Percentiles rank a stretch among this genome's conserved stretches.
phyloP scores from a whole-genome alignment of 2,113 vertebrate genomes.

The Entomyzon cyanotis region DNA sequence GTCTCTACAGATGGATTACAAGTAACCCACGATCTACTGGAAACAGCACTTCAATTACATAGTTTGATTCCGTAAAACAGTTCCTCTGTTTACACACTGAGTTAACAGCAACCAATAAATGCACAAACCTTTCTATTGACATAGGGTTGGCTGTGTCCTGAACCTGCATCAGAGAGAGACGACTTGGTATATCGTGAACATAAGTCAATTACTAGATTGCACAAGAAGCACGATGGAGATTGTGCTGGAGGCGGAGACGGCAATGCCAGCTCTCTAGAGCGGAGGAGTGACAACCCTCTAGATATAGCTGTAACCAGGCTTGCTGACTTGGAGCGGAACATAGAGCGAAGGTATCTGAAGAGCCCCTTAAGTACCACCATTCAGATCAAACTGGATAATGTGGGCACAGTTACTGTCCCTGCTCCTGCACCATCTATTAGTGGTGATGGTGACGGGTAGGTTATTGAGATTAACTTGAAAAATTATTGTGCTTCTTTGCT shows the following conservation, averaged over 20 bases:
- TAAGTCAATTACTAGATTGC: constrained; percentile 87
- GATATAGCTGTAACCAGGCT: constrained; percentile 99
- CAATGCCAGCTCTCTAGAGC: constrained; percentile 85
- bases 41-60: constrained; percentile 42
- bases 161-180: constrained; percentile 95
- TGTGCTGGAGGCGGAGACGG: constrained; percentile 81
- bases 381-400: constrained; percentile 99
- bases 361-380: constrained; percentile 99
- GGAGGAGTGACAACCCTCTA: constrained; percentile 97
- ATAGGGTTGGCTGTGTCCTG: constrained; percentile 96
- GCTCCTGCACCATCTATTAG: constrained; percentile 99
- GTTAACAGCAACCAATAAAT: constrained; percentile 55
- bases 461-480: constrained; percentile 94
- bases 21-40: constrained; percentile 54
- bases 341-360: constrained; percentile 99
- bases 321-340: constrained; percentile 99
- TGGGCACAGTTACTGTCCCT: constrained; percentile 99
- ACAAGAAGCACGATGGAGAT: constrained; percentile 80
- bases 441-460: constrained; percentile 99
- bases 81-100: constrained; percentile 42
- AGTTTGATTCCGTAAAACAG: constrained; percentile 60
- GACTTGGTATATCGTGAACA: constrained; percentile 98
- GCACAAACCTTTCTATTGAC: constrained; percentile 75
- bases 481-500: constrained; percentile 90
- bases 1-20: constrained; percentile 53